Evolutionary conservation across 2,888 invertebrate genomes (phyloP), one percentile per base, ranked within the genome.

Genomic region (Villa cingulata): DNA sequence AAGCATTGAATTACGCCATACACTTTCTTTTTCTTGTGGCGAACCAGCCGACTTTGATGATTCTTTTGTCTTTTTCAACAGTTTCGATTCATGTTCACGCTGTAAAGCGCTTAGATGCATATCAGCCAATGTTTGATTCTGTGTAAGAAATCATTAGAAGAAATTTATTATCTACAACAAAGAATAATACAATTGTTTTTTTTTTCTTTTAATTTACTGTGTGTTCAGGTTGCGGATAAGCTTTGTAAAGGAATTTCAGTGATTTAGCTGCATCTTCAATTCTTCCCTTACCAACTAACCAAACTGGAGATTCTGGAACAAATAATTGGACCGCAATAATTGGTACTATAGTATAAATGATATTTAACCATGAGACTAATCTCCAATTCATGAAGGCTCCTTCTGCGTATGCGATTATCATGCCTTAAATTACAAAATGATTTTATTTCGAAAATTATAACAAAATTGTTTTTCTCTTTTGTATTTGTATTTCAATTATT

Each of bases 281-380:
- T 18, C 70, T 65, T 2, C 74, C 75, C 56, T 72, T 74, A 1
- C 74, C 72, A 3, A 76, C 71, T 1, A 77, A 63, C 77, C 77
- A 78, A 2, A 74, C 71, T 0, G 78, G 77, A 50, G 76, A 76
- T 60, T 78, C 78, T 1, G 75, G 75, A 4, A 75, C 70, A 50
- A 73, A 70, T 54, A 74, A 59, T 51, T 55, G 55, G 6, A 75
- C 64, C 6, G 76, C 56, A 10, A 74, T 44, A 3, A 71, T 60
- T 1, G 77, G 75, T 14, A 75, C 53, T 7, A 74, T 54, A n/a
- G 73, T 71, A 55, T 74, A 77, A 19, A 69, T 65, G 36, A 72
- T 72, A 45, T 69, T 67, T 34, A 72, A 56, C 76, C 77, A 77
- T 2, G 77, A 74, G 3, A 75, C 74, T 4, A 69, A 58, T 17